Conservation (phyloP, 1,140 invertebrate genomes). For the Diploscapter pachys region DNA sequence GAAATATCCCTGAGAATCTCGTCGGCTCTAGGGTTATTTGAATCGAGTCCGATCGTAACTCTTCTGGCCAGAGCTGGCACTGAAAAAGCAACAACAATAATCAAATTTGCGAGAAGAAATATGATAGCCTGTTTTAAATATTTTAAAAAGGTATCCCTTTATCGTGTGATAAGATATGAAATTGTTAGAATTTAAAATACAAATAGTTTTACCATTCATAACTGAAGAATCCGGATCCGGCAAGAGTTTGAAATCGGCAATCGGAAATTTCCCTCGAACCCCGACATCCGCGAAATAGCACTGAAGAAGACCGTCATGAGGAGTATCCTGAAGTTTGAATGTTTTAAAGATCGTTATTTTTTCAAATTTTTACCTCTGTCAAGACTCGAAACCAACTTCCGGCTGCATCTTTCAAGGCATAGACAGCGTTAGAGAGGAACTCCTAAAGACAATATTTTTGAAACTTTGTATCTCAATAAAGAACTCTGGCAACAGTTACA, state of each 20-base stretch:
- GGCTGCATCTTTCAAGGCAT: slow-evolving; percentile 24
- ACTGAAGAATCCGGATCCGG: slow-evolving; percentile 14
- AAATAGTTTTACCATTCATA: slow-evolving; percentile 8
- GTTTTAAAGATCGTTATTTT: too few relatives aligned
- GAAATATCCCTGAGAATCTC: slow-evolving; percentile 7
- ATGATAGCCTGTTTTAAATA: too few relatives aligned
- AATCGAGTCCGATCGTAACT: slow-evolving; percentile 6
- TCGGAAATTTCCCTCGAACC: slow-evolving; percentile 19
- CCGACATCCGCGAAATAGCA: slow-evolving; percentile 33
- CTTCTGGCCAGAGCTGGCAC: slow-evolving; percentile 15
- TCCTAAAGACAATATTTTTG: slow-evolving; percentile 4
- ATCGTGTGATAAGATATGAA: too few relatives aligned
- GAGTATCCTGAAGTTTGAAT: slow-evolving; percentile 12
- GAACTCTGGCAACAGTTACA: too few relatives aligned
- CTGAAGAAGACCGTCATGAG: slow-evolving; percentile 21
- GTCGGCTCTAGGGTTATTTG: not conserved
- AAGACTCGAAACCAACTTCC: slow-evolving; percentile 29
- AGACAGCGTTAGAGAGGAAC: slow-evolving; percentile 17
- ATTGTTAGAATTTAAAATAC: too few relatives aligned
- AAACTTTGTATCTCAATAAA: too few relatives aligned
- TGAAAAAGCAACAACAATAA: not conserved
- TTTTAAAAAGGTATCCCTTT: too few relatives aligned
- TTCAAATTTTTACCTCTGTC: slow-evolving; percentile 3
- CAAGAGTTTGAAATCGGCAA: slow-evolving; percentile 10
- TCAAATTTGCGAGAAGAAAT: too few relatives aligned